Conservation (phyloP, 2,888 invertebrate genomes). For the Himalopsyche anomala region DNA sequence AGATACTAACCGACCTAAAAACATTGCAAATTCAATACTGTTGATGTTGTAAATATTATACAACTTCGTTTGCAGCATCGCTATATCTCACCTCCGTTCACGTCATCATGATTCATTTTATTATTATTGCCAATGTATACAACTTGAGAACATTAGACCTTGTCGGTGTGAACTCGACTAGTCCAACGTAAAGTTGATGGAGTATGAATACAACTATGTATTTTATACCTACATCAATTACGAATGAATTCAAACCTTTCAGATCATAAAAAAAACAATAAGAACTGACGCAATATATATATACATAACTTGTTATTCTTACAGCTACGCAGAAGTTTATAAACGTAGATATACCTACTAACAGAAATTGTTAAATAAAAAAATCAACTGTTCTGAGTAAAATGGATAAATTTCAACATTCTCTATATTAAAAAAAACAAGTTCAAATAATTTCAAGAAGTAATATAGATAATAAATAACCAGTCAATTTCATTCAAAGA, state of each 20-base stretch:
- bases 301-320: neutral
- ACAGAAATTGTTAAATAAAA: too few relatives aligned
- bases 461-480: too few relatives aligned
- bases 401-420: too few relatives aligned
- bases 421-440: too few relatives aligned
- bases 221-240: neutral
- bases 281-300: neutral
- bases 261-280: neutral
- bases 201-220: neutral
- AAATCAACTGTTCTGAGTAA: too few relatives aligned
- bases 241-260: neutral
- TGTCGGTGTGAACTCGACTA: neutral
- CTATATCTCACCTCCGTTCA: neutral
- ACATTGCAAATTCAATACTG: too few relatives aligned
- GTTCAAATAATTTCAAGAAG: too few relatives aligned
- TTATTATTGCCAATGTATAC: neutral
- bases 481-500: too few relatives aligned
- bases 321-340: neutral
- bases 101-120: neutral
- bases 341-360: too few relatives aligned
- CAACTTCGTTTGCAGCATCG: neutral
- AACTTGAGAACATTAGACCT: slow-evolving; percentile 12
- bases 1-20: too few relatives aligned
- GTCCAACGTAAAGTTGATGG: neutral
- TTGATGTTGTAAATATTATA: too few relatives aligned